Conservation (phyloP, 1,140 invertebrate species). For the Dendrolimus punctatus region DNA sequence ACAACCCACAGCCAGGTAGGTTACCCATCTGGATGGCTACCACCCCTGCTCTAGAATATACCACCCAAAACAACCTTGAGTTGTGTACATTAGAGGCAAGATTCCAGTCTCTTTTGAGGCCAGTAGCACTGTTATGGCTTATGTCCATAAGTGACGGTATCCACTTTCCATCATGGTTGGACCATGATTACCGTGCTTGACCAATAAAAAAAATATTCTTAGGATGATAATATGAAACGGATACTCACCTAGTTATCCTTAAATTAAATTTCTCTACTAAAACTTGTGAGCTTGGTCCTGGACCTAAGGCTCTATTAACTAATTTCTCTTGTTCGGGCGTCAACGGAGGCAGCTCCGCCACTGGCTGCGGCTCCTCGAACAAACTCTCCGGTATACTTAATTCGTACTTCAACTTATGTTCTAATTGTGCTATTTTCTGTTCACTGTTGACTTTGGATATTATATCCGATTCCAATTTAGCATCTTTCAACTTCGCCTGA, state of each 20-base stretch:
- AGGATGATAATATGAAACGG: neutral
- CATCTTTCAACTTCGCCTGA: slow-evolving; percentile 52
- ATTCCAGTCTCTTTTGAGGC: no score
- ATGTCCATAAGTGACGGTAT: no score
- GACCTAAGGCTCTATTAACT: slow-evolving; percentile 65
- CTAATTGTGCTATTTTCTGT: slow-evolving; percentile 52
- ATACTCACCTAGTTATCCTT: slow-evolving; percentile 67
- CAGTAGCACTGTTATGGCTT: no score
- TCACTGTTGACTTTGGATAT: slow-evolving; percentile 63
- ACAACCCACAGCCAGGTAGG: no score
- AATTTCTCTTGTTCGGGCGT: slow-evolving; percentile 68
- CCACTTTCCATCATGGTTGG: no score
- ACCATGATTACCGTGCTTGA: neutral
- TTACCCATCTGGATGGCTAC: no score
- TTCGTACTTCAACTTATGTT: slow-evolving; percentile 58
- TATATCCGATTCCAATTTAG: slow-evolving; percentile 45
- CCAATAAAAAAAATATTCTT: neutral
- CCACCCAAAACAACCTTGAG: no score
- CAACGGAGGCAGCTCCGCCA: slow-evolving; percentile 65
- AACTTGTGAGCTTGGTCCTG: slow-evolving; percentile 64
- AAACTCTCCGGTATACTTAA: slow-evolving; percentile 60
- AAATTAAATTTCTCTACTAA: slow-evolving; percentile 76
- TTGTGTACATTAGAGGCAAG: no score
- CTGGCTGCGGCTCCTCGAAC: slow-evolving; percentile 53
- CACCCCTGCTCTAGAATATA: no score